Conservation (phyloP, 2,113 vertebrate genomes). For the cattle (Bos taurus) region DNA sequence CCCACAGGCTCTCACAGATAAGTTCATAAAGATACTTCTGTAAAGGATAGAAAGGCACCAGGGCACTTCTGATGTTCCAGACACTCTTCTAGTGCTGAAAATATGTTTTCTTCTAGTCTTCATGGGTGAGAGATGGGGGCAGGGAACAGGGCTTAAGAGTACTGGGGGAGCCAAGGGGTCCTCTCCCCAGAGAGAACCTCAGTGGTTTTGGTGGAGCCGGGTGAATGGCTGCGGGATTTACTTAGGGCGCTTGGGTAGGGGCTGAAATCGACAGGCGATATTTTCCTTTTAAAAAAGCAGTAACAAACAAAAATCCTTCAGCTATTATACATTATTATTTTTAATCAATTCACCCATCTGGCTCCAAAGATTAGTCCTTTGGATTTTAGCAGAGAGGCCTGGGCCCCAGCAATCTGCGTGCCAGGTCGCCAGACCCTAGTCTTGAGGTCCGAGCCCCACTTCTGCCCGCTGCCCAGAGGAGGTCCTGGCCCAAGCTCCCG, state of each 20-base stretch:
- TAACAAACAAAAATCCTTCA: background rate
- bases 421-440: background rate
- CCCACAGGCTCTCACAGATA: background rate
- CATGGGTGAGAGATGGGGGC: background rate
- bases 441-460: background rate
- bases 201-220: slow-evolving; percentile 26
- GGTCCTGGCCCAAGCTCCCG: background rate
- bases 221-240: background rate
- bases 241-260: background rate
- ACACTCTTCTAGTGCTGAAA: background rate
- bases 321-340: background rate
- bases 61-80: background rate
- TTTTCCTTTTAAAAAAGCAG: slow-evolving; percentile 40
- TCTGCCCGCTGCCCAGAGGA: background rate
- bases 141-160: background rate
- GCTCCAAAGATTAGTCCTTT: slow-evolving; percentile 9
- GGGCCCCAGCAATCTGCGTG: background rate
- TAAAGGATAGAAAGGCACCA: background rate
- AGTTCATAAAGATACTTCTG: background rate
- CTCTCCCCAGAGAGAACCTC: slow-evolving; percentile 10
- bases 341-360: background rate
- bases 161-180: background rate
- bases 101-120: slow-evolving; percentile 12
- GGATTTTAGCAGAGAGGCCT: background rate
- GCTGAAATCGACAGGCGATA: background rate